Evolutionary conservation across 37 sponge, comb jelly and placozoan species (phyloP), one percentile per base, ranked within the genome.

Genomic region (Bolinopsis microptera): DNA sequence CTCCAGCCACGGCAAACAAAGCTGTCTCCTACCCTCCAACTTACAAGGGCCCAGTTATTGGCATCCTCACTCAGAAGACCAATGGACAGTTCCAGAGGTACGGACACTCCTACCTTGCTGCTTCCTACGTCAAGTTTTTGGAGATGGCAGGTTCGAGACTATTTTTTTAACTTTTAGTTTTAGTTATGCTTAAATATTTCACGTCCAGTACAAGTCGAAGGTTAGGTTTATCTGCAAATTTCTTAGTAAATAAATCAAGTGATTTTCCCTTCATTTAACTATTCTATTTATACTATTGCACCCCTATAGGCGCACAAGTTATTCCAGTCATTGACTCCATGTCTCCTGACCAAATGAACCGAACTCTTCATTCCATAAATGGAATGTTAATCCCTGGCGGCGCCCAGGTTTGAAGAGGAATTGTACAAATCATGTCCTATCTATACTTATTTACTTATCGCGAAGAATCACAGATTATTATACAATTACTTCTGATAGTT

Each of bases 121-220:
- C 90, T 24, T 86, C 90, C 41, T 86, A 86, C 35, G 90, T 86
- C 26, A 86, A 86, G 61, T 86, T 28, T 38, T 27, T 86, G 0
- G 61, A 86, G 36, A 41, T 41, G 61, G 90, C 90, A 86, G 90
- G 90, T 86, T 30, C 5, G n/a, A 93, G 96, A 48, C n/a, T n/a
- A n/a, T n/a, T n/a, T n/a, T n/a, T n/a, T n/a, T n/a, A n/a, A n/a
- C n/a, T n/a, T n/a, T n/a, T n/a, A n/a, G n/a, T n/a, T n/a, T n/a
- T n/a, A n/a, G n/a, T n/a, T n/a, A n/a, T n/a, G n/a, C n/a, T n/a
- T n/a, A n/a, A n/a, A n/a, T n/a, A n/a, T n/a, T n/a, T n/a, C n/a
- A n/a, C n/a, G n/a, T n/a, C n/a, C n/a, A n/a, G n/a, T n/a, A n/a
- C n/a, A n/a, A n/a, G n/a, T n/a, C n/a, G n/a, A n/a, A n/a, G n/a